Conservation (phyloP, 2,113 vertebrate genomes). For the Jaculus jaculus region DNA sequence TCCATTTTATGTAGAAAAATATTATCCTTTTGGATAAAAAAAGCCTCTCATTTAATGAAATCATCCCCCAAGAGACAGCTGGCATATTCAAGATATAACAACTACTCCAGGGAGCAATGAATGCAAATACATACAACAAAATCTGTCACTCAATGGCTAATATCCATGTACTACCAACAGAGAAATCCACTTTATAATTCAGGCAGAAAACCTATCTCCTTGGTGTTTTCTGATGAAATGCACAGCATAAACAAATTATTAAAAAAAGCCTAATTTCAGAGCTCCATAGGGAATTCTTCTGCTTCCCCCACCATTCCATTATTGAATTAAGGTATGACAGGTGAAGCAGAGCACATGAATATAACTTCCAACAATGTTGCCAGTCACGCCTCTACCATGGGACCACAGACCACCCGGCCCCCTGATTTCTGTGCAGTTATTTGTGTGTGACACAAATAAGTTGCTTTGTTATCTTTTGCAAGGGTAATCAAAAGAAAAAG, state of each 20-base stretch:
- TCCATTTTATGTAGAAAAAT: constrained; percentile 42
- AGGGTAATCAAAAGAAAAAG: not conserved
- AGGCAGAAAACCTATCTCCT: constrained; percentile 58
- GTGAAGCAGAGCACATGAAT: not conserved
- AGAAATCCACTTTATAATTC: constrained; percentile 66
- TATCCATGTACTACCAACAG: constrained; percentile 56
- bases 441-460: not conserved
- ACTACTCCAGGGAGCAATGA: constrained; percentile 49
- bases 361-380: not conserved
- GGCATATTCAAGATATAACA: constrained; percentile 59
- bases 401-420: not conserved
- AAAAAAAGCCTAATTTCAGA: not conserved
- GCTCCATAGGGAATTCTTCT: not conserved
- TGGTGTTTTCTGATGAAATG: constrained; percentile 52
- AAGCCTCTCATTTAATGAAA: constrained; percentile 62
- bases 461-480: not conserved
- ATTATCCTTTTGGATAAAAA: constrained; percentile 14
- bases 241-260: constrained; percentile 42
- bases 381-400: not conserved
- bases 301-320: not conserved
- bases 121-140: constrained; percentile 59
- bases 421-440: constrained; percentile 26
- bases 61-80: constrained; percentile 40
- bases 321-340: constrained; percentile 47
- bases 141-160: constrained; percentile 64